Evolutionary conservation across 2,113 vertebrate genomes (phyloP).

Genomic region (Saguinus imperator): DNA sequence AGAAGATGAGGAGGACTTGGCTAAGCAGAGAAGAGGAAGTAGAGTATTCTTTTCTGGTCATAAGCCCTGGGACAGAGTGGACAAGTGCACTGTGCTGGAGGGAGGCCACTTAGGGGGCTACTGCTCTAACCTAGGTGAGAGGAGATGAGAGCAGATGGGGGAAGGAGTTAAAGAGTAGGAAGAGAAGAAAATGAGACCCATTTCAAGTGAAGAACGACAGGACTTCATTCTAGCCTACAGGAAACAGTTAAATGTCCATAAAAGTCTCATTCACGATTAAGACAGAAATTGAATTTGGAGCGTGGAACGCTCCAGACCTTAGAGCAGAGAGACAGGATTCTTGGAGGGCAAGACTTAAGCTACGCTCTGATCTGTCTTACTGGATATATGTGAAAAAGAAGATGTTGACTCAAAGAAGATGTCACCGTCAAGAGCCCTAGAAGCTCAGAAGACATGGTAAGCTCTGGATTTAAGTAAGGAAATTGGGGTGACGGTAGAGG

Average conservation of each 20-base stretch:
- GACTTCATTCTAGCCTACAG: not conserved
- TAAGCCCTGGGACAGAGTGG: not conserved
- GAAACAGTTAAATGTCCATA: not conserved
- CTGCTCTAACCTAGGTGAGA: not conserved
- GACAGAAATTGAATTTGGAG: not conserved
- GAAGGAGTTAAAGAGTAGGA: not conserved
- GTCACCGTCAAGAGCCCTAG: not conserved
- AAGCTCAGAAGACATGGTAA: not conserved
- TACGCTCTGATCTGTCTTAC: not conserved
- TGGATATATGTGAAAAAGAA: not conserved
- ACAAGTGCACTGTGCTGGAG: not conserved
- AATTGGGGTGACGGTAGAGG: not conserved
- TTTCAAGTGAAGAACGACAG: slow-evolving; percentile 23
- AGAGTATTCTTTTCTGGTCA: not conserved
- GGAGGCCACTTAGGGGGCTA: too few relatives aligned
- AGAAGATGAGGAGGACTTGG: not conserved
- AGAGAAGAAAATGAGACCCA: not conserved
- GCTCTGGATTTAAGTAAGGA: slow-evolving; percentile 1
- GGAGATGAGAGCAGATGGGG: not conserved
- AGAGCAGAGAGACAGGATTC: not conserved
- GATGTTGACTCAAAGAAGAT: not conserved
- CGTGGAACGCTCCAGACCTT: not conserved
- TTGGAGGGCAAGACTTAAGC: not conserved
- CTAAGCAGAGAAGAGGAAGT: not conserved
- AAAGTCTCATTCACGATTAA: not conserved